Evolutionary conservation across 2,888 invertebrate species (phyloP).

Genomic region (Ptycholaimellus sp.): DNA sequence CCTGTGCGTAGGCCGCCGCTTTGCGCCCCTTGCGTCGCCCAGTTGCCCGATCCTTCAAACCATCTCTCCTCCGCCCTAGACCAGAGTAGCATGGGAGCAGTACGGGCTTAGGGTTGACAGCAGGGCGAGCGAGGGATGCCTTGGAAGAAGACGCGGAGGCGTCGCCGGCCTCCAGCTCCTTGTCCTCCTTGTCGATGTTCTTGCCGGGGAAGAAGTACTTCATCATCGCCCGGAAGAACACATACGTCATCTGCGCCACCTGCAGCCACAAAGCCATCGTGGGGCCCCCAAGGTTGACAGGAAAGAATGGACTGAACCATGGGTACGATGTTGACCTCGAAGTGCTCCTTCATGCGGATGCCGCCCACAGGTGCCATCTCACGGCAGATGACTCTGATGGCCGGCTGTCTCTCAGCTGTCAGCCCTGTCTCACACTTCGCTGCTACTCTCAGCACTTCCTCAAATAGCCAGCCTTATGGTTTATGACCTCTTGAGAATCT

Average conservation of each 20-base stretch:
- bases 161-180: slow-evolving; percentile 12
- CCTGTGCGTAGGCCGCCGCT: slow-evolving; percentile 3
- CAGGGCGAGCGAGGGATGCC: neutral
- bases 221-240: slow-evolving; percentile 66
- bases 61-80: neutral
- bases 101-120: neutral
- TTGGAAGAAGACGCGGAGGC: too few species aligned
- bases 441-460: too few species aligned
- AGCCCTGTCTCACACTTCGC: too few species aligned
- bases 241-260: slow-evolving; percentile 31
- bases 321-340: slow-evolving; percentile 40
- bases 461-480: too few species aligned
- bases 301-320: neutral
- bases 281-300: neutral
- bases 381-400: slow-evolving; percentile 72
- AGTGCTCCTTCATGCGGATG: slow-evolving; percentile 91
- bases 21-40: slow-evolving; percentile 1
- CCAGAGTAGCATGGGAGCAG: neutral
- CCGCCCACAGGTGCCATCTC: slow-evolving; percentile 90
- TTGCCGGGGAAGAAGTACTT: slow-evolving; percentile 90
- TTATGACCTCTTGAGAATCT: neutral
- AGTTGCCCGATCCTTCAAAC: neutral
- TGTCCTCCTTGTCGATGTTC: slow-evolving; percentile 33
- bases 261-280: slow-evolving; percentile 35
- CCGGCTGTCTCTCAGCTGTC: slow-evolving; percentile 70